A percentile compares a stretch with the other conserved stretches of the same genome.
Conservation (phyloP, 2,797 vertebrate genomes). For the Brachyalestes nurse region DNA sequence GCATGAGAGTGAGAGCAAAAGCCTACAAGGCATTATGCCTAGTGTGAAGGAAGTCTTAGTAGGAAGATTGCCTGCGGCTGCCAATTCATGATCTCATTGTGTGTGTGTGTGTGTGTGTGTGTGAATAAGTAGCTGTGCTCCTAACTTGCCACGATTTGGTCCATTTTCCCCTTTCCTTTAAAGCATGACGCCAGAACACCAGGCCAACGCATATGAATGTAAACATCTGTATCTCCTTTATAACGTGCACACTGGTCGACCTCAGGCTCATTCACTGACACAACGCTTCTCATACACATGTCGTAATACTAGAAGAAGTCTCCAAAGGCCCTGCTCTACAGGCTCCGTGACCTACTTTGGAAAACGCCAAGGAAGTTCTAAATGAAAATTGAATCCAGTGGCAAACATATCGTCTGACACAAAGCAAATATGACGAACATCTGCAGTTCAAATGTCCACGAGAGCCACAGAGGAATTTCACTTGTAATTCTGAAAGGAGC, state of each 20-base stretch:
- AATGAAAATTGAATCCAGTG: constrained; percentile 43
- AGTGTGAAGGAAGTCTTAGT: constrained; percentile 44
- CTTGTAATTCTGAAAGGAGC: constrained; percentile 2
- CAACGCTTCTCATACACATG: constrained; percentile 68
- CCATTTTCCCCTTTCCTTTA: constrained; percentile 44
- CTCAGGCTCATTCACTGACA: too few relatives aligned
- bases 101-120: constrained; percentile 32
- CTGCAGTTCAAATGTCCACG: neutral
- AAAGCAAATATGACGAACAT: constrained; percentile 39
- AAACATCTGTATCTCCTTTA: constrained; percentile 76
- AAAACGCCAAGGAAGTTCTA: constrained; percentile 44
- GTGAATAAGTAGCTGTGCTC: neutral
- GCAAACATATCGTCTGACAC: constrained; percentile 46
- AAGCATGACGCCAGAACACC: constrained; percentile 50
- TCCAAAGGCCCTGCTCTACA: constrained; percentile 64
- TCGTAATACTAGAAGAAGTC: constrained; percentile 66
- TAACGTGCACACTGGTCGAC: constrained; percentile 33
- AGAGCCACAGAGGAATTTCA: constrained; percentile 1
- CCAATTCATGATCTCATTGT: constrained; percentile 75
- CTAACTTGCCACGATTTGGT: constrained; percentile 19
- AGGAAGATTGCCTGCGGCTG: constrained; percentile 65
- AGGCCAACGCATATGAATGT: constrained; percentile 74
- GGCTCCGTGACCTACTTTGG: constrained; percentile 63
- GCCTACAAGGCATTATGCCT: too few relatives aligned
- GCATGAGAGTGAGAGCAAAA: too few relatives aligned